Percentiles rank a stretch among this genome's conserved stretches.
phyloP scores from a whole-genome alignment of 2,113 vertebrate genomes.

The Anguilla rostrata region DNA sequence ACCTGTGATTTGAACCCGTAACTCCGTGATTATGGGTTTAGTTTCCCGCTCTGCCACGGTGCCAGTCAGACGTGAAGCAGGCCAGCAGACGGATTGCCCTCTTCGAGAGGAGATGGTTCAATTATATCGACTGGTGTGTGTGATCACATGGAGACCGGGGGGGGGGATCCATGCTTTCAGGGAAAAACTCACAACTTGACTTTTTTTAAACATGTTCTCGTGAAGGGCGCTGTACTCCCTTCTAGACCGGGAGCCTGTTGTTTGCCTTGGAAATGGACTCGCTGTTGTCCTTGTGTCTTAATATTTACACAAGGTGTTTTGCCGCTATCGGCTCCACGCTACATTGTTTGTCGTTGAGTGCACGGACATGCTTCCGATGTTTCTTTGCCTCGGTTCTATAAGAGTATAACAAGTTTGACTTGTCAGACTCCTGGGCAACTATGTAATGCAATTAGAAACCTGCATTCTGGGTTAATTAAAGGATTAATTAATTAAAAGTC shows the following conservation, averaged over 20 bases:
- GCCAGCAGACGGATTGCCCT: not conserved
- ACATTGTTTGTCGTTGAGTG: not conserved
- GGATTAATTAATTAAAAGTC: constrained; percentile 19
- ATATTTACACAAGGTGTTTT: not conserved
- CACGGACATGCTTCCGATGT: not conserved
- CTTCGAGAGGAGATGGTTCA: not conserved
- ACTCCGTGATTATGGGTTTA: not conserved
- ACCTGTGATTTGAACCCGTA: not conserved
- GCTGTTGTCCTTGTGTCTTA: not conserved
- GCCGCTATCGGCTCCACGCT: not conserved
- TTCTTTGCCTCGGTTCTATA: not conserved
- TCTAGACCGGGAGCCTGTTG: not conserved
- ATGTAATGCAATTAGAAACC: constrained; percentile 16
- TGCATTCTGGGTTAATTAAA: constrained; percentile 10
- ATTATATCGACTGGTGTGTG: not conserved
- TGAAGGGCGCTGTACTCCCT: not conserved
- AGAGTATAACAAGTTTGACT: not conserved
- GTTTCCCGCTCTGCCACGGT: not conserved
- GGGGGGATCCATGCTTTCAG: not conserved
- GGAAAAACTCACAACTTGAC: not conserved
- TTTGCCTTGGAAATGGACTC: too few relatives aligned
- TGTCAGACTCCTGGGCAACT: constrained; percentile 7
- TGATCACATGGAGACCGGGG: not conserved
- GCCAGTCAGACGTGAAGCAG: not conserved
- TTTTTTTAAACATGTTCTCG: constrained; percentile 4